A percentile compares a stretch with the other conserved stretches of the same genome.
Conservation (phyloP, 2,113 vertebrate genomes). For the Pangasianodon hypophthalmus region DNA sequence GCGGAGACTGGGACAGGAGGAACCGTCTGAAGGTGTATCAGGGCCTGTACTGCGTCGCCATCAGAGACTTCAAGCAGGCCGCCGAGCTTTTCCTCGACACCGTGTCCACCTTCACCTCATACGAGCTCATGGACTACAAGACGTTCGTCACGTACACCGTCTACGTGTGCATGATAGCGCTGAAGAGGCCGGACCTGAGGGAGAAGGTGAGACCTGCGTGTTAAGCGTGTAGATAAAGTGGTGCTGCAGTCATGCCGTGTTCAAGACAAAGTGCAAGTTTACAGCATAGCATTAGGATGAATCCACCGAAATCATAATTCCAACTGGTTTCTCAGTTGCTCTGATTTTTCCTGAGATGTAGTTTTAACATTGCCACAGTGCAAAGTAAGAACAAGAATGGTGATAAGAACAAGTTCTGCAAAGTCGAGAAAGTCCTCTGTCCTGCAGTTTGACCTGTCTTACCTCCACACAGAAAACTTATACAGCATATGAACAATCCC, state of each 20-base stretch:
- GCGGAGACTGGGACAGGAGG: slow-evolving; percentile 96
- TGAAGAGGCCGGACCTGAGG: slow-evolving; percentile 93
- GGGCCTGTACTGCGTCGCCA: slow-evolving; percentile 95
- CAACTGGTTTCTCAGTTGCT: no score
- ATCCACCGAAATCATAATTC: no score
- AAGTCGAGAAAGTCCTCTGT: no score
- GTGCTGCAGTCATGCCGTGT: neutral
- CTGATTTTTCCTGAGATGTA: neutral
- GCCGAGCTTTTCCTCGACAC: slow-evolving; percentile 97
- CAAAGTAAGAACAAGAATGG: no score
- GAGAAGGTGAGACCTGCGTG: slow-evolving; percentile 82
- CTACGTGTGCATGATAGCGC: slow-evolving; percentile 98
- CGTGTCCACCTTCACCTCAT: slow-evolving; percentile 97
- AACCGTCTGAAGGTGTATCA: slow-evolving; percentile 98
- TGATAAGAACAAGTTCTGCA: no score
- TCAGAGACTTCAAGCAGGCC: slow-evolving; percentile 96
- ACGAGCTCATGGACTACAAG: slow-evolving; percentile 99
- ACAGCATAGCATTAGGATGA: no score
- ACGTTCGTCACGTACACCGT: slow-evolving; percentile 98
- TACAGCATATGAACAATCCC: neutral
- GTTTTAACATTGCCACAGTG: neutral
- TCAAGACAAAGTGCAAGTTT: neutral
- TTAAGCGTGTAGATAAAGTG: neutral
- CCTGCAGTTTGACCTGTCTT: neutral
- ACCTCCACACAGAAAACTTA: neutral